phyloP scores from a whole-genome alignment of 2,113 vertebrate genomes.

The Leucoraja erinaceus region DNA sequence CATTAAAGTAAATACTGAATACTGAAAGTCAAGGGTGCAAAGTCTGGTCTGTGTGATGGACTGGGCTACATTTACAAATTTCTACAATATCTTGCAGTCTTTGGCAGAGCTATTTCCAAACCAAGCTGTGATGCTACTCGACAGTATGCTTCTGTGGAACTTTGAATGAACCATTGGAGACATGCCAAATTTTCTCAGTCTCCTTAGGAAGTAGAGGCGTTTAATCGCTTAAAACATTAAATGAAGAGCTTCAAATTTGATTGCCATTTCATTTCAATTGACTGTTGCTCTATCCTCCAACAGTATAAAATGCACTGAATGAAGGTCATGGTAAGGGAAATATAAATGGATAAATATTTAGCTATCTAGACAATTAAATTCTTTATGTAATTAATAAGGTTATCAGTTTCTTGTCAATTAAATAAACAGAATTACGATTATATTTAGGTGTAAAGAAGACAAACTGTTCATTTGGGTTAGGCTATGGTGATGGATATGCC shows the following conservation, averaged over 20 bases:
- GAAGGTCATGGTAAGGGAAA: background rate
- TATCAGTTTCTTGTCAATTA: background rate
- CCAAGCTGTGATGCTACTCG: no score
- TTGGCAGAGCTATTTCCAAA: no score
- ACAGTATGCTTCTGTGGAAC: no score
- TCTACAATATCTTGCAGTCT: no score
- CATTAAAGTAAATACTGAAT: no score
- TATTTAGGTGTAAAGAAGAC: background rate
- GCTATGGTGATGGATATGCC: background rate
- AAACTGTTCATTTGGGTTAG: background rate
- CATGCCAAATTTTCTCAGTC: no score
- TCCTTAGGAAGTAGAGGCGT: no score
- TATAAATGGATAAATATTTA: background rate
- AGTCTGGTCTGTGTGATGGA: no score
- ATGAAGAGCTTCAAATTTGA: background rate
- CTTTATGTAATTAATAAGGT: background rate
- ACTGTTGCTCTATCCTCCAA: background rate
- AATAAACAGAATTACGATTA: background rate
- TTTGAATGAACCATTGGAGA: no score
- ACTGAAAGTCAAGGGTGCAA: no score
- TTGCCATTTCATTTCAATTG: background rate
- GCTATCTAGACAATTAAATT: background rate
- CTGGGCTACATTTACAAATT: no score
- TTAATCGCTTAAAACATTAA: background rate
- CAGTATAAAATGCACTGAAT: background rate